Conservation (phyloP, 2,888 invertebrate genomes). For the Cerceris ruficornis region DNA sequence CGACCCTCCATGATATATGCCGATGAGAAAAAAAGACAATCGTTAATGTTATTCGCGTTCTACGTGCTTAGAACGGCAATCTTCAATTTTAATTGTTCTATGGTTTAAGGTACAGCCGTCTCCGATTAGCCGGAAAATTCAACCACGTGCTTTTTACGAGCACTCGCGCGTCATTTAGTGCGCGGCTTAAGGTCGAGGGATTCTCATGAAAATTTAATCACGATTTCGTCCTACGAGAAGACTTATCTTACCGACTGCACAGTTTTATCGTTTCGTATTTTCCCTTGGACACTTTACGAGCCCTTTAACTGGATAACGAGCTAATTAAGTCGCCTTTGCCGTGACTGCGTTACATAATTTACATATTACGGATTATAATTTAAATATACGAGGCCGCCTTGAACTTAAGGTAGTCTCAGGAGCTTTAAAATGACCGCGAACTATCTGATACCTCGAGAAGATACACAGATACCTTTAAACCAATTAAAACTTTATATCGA, state of each 20-base stretch:
- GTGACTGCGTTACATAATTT: too few species aligned
- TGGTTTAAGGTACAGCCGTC: neutral
- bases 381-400: too few species aligned
- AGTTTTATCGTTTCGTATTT: neutral
- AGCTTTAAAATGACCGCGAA: too few species aligned
- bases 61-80: neutral
- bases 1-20: slow-evolving; percentile 43
- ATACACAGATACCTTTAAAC: too few species aligned
- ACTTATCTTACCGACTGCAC: slow-evolving; percentile 18
- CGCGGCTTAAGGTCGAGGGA: neutral
- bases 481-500: too few species aligned
- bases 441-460: too few species aligned
- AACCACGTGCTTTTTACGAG: neutral
- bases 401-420: too few species aligned
- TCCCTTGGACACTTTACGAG: neutral
- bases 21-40: slow-evolving; percentile 38
- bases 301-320: too few species aligned
- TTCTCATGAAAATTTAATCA: slow-evolving; percentile 13
- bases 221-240: slow-evolving; percentile 43
- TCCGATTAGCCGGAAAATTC: neutral
- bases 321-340: too few species aligned
- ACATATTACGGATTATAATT: too few species aligned
- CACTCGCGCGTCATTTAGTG: neutral
- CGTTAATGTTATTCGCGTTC: slow-evolving; percentile 25
- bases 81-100: slow-evolving; percentile 1